Base-by-base conservation (phyloP, 53 echinoderm and acorn worm genomes). In the Hippasteria phrygiana region DNA sequence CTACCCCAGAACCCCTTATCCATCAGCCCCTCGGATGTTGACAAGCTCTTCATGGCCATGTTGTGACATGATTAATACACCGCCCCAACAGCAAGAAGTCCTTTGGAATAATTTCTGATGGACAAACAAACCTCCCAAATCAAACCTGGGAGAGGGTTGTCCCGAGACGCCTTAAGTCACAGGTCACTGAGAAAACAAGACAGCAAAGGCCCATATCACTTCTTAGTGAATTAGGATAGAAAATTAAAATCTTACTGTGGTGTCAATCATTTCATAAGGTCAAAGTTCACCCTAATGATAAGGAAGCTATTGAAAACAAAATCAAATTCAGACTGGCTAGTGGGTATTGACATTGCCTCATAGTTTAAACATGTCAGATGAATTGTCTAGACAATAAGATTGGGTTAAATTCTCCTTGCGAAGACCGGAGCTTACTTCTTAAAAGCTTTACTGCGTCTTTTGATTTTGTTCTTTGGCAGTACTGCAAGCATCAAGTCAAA, bases 11-110 rank as follows among this genome's bases (percentile, higher is more conserved):
- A 14, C 73, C 41, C 73, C 56, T 37, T 10, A 17, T n/a, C 55
- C 35, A 73, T 13, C 37, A 8, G 0, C 73, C 40, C 32, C 73
- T 43, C 48, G 63, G 65, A 81, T 46, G 65, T 64, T 81, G 45
- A 66, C 65, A 81, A 41, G 43, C 63, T 63, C 66, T 81, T 43
- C 81, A 43, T 22, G 31, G 43, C 16, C 13, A 63, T 81, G 66
- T 81, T 65, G 75, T 72, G 73, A 72, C 73, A 72, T 72, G 73
- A 78, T 56, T 78, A 78, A 78, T 59, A 78, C 78, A 27, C 55
- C 46, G 32, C 56, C 22, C 22, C 35, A 55, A 29, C 32, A 78
- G 28, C 42, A 8, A 43, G 20, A 32, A 43, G 73, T 26, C 43
- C 73, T 43, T 34, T 73, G 73, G 75, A 81, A 65, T 81, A 28